A percentile compares a stretch with the other conserved stretches of the same genome.
Conservation (phyloP, 2,113 vertebrate genomes). For the Petaurus breviceps region DNA sequence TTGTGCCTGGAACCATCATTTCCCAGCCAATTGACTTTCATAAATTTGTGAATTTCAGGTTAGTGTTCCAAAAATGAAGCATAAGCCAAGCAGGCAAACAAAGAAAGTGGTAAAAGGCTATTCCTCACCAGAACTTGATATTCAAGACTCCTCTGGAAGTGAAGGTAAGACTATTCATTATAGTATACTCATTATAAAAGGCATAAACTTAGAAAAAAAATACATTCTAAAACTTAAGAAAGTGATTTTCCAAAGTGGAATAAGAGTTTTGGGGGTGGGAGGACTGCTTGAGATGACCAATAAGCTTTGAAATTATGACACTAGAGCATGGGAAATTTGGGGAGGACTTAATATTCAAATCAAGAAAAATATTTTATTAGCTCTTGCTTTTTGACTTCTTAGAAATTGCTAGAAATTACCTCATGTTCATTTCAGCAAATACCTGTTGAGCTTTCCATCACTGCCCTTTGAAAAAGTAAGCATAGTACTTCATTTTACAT, state of each 20-base stretch:
- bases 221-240: background rate
- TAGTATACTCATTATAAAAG: background rate
- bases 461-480: constrained; percentile 1
- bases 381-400: background rate
- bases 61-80: constrained; percentile 94
- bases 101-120: constrained; percentile 94
- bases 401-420: background rate
- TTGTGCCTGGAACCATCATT: background rate
- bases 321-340: background rate
- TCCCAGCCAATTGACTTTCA: background rate
- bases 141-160: constrained; percentile 96
- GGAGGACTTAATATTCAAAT: background rate
- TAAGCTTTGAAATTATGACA: constrained; percentile 19
- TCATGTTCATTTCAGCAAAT: background rate
- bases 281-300: constrained; percentile 6
- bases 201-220: background rate
- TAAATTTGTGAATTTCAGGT: constrained; percentile 86
- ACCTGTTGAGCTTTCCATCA: constrained; percentile 39
- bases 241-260: constrained; percentile 22
- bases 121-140: constrained; percentile 96
- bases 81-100: constrained; percentile 89
- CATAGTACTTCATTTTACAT: background rate
- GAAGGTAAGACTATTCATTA: constrained; percentile 87
- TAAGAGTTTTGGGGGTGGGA: background rate
- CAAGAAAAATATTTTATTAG: background rate